Conservation (phyloP, 2,113 vertebrate species). For the Heterotilapia buettikoferi region DNA sequence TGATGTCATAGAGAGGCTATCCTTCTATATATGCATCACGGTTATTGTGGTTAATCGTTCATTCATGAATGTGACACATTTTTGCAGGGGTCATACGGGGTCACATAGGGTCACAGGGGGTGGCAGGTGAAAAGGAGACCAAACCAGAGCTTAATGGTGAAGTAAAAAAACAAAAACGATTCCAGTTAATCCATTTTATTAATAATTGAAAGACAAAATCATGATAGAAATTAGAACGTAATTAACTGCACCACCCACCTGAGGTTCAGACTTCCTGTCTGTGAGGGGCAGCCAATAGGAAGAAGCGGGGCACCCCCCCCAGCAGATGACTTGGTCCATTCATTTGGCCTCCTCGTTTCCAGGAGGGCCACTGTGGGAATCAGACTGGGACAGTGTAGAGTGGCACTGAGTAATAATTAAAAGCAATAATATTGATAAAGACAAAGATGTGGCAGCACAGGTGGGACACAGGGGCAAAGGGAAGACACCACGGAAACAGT, state of each 20-base stretch:
- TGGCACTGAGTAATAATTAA: neutral
- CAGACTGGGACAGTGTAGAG: neutral
- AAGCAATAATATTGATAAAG: neutral
- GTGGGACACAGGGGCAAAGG: neutral
- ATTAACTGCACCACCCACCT: neutral
- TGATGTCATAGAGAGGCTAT: neutral
- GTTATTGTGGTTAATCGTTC: neutral
- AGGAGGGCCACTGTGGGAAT: neutral
- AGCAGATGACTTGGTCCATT: neutral
- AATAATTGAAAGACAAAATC: neutral
- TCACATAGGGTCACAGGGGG: rapidly evolving
- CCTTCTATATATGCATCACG: neutral
- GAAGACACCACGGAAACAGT: neutral
- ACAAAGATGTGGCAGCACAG: neutral
- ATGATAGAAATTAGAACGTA: neutral
- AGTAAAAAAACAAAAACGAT: neutral
- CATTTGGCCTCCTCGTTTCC: neutral
- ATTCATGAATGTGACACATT: neutral
- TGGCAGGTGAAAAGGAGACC: neutral
- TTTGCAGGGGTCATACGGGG: neutral
- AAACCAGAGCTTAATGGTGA: neutral
- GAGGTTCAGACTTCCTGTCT: neutral
- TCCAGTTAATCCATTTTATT: neutral
- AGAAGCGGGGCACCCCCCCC: rapidly evolving
- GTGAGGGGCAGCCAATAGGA: neutral